Conservation (phyloP, 2,113 vertebrate species). For the Pelodiscus sinensis region DNA sequence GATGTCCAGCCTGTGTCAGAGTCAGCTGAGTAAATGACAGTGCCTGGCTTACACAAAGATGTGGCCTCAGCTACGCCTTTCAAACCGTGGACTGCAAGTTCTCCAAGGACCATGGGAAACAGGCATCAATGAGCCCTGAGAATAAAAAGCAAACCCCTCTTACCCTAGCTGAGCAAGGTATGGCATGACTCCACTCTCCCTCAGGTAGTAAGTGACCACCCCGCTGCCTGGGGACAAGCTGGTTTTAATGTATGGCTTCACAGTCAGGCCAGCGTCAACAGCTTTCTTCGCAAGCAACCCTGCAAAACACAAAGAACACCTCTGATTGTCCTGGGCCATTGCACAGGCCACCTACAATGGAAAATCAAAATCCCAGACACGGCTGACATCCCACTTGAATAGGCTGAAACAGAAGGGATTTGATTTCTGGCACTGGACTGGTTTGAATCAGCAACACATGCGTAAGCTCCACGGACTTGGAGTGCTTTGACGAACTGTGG, state of each 20-base stretch:
- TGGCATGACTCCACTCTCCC: constrained; percentile 93
- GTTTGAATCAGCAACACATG: background rate
- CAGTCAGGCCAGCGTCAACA: constrained; percentile 86
- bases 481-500: background rate
- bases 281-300: constrained; percentile 96
- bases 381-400: background rate
- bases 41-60: background rate
- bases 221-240: constrained; percentile 97
- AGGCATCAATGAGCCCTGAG: background rate
- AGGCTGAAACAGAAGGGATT: background rate
- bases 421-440: background rate
- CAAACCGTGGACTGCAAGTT: background rate
- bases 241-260: constrained; percentile 97
- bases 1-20: too few relatives aligned
- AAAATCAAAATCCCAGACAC: background rate
- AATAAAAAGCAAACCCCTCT: constrained; percentile 36
- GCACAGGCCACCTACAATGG: background rate
- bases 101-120: background rate
- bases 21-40: background rate
- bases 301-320: constrained; percentile 55
- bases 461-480: background rate
- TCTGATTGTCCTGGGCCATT: background rate
- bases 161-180: constrained; percentile 89
- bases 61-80: background rate
- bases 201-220: constrained; percentile 97